Conservation (phyloP, 2,113 vertebrate species). For the Diphyllodes magnificus region DNA sequence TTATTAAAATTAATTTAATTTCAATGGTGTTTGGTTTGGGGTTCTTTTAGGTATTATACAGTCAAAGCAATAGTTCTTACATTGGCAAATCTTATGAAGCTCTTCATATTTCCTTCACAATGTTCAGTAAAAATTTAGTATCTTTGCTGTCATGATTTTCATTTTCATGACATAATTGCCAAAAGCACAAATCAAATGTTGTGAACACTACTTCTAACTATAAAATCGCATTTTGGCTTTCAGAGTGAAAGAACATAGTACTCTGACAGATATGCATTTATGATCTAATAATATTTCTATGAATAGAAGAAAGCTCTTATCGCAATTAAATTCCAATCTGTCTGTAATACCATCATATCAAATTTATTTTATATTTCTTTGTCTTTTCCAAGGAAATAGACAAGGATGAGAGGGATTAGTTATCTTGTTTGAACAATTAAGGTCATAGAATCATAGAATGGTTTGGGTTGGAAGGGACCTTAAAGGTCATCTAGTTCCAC, state of each 20-base stretch:
- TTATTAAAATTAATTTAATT: neutral
- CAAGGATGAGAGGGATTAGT: neutral
- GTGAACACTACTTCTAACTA: neutral
- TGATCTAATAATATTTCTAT: neutral
- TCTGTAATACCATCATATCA: neutral
- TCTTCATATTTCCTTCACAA: neutral
- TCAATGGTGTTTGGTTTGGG: neutral
- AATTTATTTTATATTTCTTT: neutral
- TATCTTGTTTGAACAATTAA: neutral
- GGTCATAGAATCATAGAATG: neutral
- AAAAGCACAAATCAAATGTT: neutral
- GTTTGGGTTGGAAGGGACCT: neutral
- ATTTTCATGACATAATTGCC: neutral
- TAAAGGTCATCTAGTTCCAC: neutral
- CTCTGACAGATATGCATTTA: neutral
- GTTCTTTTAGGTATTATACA: neutral
- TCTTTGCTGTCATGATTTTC: neutral
- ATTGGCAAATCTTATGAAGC: neutral
- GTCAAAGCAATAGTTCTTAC: neutral
- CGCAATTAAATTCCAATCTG: neutral
- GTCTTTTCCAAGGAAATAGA: neutral
- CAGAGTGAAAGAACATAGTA: neutral
- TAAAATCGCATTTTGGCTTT: neutral
- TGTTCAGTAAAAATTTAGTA: neutral
- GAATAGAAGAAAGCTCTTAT: neutral